Evolutionary conservation across 2,113 vertebrate species (phyloP).

Genomic region (Elachura formosa): DNA sequence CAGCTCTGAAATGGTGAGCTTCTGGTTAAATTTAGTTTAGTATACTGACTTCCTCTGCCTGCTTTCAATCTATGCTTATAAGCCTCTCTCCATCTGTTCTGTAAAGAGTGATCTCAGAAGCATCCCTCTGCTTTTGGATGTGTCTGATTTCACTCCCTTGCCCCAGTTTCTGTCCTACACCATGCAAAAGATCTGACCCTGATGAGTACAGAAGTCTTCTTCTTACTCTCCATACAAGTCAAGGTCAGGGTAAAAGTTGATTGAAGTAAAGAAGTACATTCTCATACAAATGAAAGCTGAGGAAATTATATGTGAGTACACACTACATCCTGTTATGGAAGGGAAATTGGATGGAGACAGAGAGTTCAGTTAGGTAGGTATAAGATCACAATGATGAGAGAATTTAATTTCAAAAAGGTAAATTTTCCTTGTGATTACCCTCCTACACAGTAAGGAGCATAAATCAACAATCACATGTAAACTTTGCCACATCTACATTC

Average conservation of each 20-base stretch:
- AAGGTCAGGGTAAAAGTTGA: not conserved
- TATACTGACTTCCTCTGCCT: not conserved
- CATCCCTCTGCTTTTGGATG: not conserved
- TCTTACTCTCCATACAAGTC: not conserved
- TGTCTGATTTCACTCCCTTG: not conserved
- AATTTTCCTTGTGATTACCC: not conserved
- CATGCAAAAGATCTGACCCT: not conserved
- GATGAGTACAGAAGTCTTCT: not conserved
- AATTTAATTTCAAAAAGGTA: not conserved
- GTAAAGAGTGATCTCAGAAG: not conserved
- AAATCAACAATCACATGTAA: not conserved
- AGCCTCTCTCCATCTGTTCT: not conserved
- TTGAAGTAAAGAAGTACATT: not conserved
- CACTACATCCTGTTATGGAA: not conserved
- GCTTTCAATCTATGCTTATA: not conserved
- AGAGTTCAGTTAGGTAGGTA: not conserved
- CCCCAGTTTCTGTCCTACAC: not conserved
- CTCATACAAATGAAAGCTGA: not conserved
- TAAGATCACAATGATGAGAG: not conserved
- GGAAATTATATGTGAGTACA: not conserved
- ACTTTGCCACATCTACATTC: not conserved
- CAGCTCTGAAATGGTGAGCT: rapidly evolving
- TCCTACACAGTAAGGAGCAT: not conserved
- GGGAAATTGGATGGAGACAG: not conserved
- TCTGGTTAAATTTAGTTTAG: not conserved